Evolutionary conservation across 1,140 invertebrate species (phyloP), one percentile per base, ranked within the genome.

Genomic region (Drosophila ohnishii): DNA sequence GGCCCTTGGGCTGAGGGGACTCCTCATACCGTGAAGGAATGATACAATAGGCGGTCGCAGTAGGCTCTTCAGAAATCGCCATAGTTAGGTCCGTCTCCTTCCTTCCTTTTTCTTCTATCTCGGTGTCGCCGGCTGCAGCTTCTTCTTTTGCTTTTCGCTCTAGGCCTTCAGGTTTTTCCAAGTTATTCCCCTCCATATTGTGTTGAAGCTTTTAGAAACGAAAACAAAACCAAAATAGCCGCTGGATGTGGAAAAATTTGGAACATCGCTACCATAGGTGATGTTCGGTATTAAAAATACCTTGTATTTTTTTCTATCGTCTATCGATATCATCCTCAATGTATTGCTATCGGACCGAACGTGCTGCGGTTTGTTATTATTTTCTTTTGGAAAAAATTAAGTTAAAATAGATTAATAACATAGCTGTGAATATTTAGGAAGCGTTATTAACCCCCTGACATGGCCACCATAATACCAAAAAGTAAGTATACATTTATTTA

Each of bases 21-120:
- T 79, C 9, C 93, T 94, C 30, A 96, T 22, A 94, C 80, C 96
- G 93, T 9, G 96, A 96, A 42, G 96, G 96, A 48, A 97, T 92
- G 58, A 37, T 14, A n/a, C 94, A 93, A 90, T 95, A 96, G 40
- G 97, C 92, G 14, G 14, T 14, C 14, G 2, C 37, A 6, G 14
- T 3, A 39, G 7, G 37, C 37, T 39, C 37, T 39, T 6, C 91
- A 96, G 94, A 28, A 8, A 16, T 14, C 37, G 14, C 11, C n/a
- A 8, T 5, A 28, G 25, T 5, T 5, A 28, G 25, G 5, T 28
- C 25, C 25, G 25, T 7, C 6, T 16, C 39, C 7, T 40, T 40
- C 14, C 7, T 14, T 40, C 8, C 3, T n/a, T 39, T 6, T 3
- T 14, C 16, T 40, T 8, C 39, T 8, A 3, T 16, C 39, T 40